Evolutionary conservation across 1,140 invertebrate genomes (phyloP), one percentile per base, ranked within the genome.

Genomic region (Cyphomyrmex costatus): DNA sequence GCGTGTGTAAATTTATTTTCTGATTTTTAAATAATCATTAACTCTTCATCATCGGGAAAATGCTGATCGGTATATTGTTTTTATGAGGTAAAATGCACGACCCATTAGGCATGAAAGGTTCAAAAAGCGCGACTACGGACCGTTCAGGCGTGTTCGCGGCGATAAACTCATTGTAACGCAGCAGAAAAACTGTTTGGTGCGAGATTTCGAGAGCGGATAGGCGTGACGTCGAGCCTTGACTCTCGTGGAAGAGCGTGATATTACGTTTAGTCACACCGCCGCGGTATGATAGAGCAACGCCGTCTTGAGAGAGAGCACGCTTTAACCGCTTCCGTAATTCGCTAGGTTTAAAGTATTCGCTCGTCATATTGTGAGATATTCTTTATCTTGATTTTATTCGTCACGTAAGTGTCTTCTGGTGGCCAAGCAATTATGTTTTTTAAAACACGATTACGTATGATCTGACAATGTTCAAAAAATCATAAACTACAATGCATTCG

Each of bases 281-380:
- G 73, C 61, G 73, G 49, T 85, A 66, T 78, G 73, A 84, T 84
- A 56, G n/a, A n/a, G 58, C 42, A 73, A 85, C 33, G 46, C 24
- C 58, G 60, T 77, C 58, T 85, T 53, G 65, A 51, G 36, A 78
- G 33, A 14, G 80, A 16, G n/a, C 77, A 80, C 30, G 63, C 84
- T 86, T 82, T 80, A 80, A 86, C 27, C 65, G 77, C 49, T 86
- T 86, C 63, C 77, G 76, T 80, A 80, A 86, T 80, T 80, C 46
- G 30, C 61, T 33, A 68, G 49, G 33, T 61, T 85, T 58, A 58
- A 80, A 79, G 24, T 33, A 8, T 49, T n/a, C 74, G 46, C 42
- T 77, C 27, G n/a, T 16, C 21, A 42, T 27, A 56, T n/a, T n/a
- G 12, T 36, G 24, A 63, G 58, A 60, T 61, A 33, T 49, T 36